Conservation (phyloP, 1,140 invertebrate genomes). For the Chironomus tepperi region DNA sequence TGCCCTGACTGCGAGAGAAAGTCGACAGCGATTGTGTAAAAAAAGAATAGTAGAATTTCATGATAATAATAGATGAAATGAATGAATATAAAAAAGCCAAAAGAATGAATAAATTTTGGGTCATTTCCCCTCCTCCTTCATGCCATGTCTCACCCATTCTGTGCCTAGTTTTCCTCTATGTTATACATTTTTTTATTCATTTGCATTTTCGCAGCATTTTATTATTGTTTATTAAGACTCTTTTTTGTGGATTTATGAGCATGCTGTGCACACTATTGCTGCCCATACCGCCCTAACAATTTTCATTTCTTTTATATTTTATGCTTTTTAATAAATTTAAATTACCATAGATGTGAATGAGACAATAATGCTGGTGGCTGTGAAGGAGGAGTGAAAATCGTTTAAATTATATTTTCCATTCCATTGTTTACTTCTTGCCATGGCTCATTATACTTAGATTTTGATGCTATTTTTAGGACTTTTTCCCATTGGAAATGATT, state of each 20-base stretch:
- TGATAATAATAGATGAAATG: no score
- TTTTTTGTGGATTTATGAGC: background rate
- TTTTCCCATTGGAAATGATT: no score
- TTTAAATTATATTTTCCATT: no score
- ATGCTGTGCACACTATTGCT: background rate
- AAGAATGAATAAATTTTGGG: background rate
- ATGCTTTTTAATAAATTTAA: constrained; percentile 10
- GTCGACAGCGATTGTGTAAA: background rate
- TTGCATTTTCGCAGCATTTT: background rate
- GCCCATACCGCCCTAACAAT: background rate
- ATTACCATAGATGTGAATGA: background rate
- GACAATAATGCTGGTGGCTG: no score
- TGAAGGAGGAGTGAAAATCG: no score
- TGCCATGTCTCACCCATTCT: background rate
- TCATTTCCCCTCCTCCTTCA: background rate
- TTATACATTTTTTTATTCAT: no score
- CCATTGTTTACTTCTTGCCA: no score
- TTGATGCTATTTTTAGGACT: no score
- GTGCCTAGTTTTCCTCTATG: no score
- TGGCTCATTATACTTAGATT: no score
- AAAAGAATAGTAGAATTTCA: no score
- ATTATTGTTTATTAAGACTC: constrained; percentile 4
- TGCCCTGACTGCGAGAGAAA: background rate
- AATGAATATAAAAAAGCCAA: background rate
- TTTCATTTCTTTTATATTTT: background rate